A percentile compares a stretch with the other conserved stretches of the same genome.
Evolutionary conservation across 2,888 invertebrate species (phyloP).

Genomic region (Digitonthophagus gazella): DNA sequence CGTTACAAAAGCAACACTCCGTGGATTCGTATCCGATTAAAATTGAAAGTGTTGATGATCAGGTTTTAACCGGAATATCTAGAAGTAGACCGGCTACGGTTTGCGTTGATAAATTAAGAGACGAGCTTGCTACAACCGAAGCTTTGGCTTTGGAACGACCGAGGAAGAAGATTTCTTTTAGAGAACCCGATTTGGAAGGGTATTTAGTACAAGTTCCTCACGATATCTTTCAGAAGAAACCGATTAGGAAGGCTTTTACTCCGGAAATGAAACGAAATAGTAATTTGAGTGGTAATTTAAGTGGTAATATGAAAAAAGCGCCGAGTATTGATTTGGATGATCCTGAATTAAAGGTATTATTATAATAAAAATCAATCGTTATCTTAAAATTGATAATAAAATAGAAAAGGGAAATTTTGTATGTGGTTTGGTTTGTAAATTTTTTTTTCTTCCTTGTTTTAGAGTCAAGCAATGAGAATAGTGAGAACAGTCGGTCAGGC

Average conservation of each 20-base stretch:
- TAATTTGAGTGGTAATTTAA: constrained; percentile 41
- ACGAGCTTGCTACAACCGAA: constrained; percentile 49
- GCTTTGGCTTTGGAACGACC: constrained; percentile 61
- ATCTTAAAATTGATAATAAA: background rate
- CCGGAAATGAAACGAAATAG: constrained; percentile 42
- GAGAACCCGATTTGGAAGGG: constrained; percentile 71
- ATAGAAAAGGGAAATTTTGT: background rate
- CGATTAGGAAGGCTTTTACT: constrained; percentile 28
- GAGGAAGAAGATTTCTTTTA: constrained; percentile 82
- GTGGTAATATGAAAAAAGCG: constrained; percentile 41
- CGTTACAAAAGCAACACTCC: constrained; percentile 48
- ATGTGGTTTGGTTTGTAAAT: constrained; percentile 1
- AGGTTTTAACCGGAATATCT: constrained; percentile 35
- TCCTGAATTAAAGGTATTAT: constrained; percentile 59
- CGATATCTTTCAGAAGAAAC: constrained; percentile 24
- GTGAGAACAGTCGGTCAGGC: constrained; percentile 99
- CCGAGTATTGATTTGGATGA: constrained; percentile 61
- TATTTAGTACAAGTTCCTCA: constrained; percentile 29
- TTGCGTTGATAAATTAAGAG: constrained; percentile 44
- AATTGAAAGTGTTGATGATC: constrained; percentile 41
- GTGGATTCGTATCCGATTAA: constrained; percentile 46
- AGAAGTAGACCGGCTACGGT: constrained; percentile 44
- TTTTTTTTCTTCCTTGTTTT: constrained; percentile 37
- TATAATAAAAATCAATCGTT: background rate
- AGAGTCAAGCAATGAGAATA: constrained; percentile 98